These are phyloP conservation scores for Patella ulyssiponensis DNA, from an alignment of 2,888 invertebrate species.

Conservation along the genomic window DNA sequence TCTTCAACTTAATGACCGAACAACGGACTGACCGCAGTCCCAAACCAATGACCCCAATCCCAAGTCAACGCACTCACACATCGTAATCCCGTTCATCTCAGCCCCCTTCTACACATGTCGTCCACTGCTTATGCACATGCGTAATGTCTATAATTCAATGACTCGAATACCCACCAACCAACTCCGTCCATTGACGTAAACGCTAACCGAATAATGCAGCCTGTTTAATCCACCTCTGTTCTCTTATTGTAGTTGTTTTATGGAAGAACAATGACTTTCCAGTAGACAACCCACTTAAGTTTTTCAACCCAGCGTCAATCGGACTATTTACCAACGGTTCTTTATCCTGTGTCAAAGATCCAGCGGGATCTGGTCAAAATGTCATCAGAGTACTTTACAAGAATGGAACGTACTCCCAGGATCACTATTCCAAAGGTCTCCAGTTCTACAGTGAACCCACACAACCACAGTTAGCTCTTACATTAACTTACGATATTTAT, in stretches of 20 bases:
- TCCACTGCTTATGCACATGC: no score
- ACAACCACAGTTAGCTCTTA: constrained; percentile 21
- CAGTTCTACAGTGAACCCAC: constrained; percentile 44
- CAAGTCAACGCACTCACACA: no score
- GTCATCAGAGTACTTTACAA: constrained; percentile 17
- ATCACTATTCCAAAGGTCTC: constrained; percentile 34
- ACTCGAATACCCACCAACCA: no score
- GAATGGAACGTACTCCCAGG: constrained; percentile 6
- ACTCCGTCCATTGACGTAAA: no score
- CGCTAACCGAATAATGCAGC: no score
- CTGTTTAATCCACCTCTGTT: neutral
- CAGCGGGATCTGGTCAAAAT: constrained; percentile 11
- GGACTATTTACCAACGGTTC: neutral
- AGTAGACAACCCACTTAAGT: neutral
- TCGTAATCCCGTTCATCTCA: no score
- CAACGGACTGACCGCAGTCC: no score
- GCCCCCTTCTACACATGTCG: no score
- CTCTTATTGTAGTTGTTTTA: neutral
- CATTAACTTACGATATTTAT: constrained; percentile 39
- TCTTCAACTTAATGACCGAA: no score
- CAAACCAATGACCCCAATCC: no score
- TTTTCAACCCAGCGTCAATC: neutral
- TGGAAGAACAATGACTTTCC: constrained; percentile 2
- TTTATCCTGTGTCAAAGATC: neutral
- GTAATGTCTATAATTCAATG: no score